Conservation (phyloP, 2,888 invertebrate species). For the Notodonta ziczac region DNA sequence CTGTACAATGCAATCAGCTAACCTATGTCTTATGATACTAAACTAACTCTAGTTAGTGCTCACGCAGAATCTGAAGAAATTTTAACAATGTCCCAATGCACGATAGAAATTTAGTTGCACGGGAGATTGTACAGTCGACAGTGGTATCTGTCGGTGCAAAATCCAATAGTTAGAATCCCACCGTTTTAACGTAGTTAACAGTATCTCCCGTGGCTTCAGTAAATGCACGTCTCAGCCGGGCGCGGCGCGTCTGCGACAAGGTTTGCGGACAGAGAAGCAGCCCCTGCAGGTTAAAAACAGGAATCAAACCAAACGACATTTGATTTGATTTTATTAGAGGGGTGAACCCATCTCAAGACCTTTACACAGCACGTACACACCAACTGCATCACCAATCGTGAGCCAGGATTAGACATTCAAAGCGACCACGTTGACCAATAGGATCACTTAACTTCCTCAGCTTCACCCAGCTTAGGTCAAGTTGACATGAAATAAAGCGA, state of each 20-base stretch:
- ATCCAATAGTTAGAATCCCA: constrained; percentile 80
- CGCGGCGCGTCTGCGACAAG: constrained; percentile 94
- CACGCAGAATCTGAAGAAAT: neutral
- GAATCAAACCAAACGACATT: constrained; percentile 68
- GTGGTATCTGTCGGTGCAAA: constrained; percentile 67
- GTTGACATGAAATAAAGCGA: too few relatives aligned
- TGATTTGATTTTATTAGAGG: constrained; percentile 63
- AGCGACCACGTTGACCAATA: too few relatives aligned
- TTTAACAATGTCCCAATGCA: constrained; percentile 1
- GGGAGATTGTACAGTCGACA: constrained; percentile 74
- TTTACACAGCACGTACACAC: constrained; percentile 79
- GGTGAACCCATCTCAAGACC: constrained; percentile 63
- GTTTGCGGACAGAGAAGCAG: constrained; percentile 96
- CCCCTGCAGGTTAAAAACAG: constrained; percentile 86
- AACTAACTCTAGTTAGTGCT: neutral
- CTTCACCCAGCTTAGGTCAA: too few relatives aligned
- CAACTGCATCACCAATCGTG: constrained; percentile 37
- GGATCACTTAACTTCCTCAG: too few relatives aligned
- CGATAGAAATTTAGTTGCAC: constrained; percentile 10
- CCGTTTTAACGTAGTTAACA: constrained; percentile 95
- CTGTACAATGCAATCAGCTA: neutral
- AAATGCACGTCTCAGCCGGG: constrained; percentile 94
- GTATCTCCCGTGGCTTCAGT: constrained; percentile 95
- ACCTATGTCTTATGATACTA: neutral
- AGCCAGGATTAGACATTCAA: constrained; percentile 28